Evolutionary conservation across 2,888 invertebrate genomes (phyloP), one percentile per base, ranked within the genome.

Genomic region (Agapetus fuscipes): DNA sequence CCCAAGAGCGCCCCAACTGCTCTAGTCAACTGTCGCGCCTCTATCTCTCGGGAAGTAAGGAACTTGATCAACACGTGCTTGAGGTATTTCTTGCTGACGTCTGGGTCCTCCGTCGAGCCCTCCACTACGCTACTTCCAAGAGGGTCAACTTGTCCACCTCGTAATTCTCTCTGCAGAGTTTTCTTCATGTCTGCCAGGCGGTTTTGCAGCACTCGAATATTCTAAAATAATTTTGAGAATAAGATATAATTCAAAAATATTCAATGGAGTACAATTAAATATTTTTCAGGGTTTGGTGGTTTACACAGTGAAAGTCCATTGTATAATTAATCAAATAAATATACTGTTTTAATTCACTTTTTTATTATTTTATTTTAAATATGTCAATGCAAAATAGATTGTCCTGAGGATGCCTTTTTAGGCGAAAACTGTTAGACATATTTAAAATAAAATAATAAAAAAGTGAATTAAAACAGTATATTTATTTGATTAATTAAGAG

Each of bases 31-130:
- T 94, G 93, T 14, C 89, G 74, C 27, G 93, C 91, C 72, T 93
- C 80, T 20, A 80, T 59, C 62, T 93, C 93, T 46, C 87, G 73
- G 57, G 87, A 83, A 0, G 93, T 93, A 53, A 94, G 73, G 63
- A 94, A 94, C 57, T 91, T 89, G 3, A 94, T 81, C 46, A 94
- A 79, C 48, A 94, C 94, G 65, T 94, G 91, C 57, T 91, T 93
- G 41, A 94, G 70, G 60, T 94, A 94, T 58, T 79, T 78, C 17
- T 39, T 43, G 27, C 73, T 76, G 35, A 80, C 71, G 49, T 80
- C 75, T 37, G 80, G 78, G 53, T 67, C 69, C 39, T 68, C 68
- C 2, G 78, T 74, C 0, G 72, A 57, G 30, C 72, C 63, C 48
- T 74, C 74, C 2, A 69, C 64, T 50, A 76, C 76, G 51, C 70